Conservation (phyloP, 2,888 invertebrate species). For the Orchesellides sinensis region DNA sequence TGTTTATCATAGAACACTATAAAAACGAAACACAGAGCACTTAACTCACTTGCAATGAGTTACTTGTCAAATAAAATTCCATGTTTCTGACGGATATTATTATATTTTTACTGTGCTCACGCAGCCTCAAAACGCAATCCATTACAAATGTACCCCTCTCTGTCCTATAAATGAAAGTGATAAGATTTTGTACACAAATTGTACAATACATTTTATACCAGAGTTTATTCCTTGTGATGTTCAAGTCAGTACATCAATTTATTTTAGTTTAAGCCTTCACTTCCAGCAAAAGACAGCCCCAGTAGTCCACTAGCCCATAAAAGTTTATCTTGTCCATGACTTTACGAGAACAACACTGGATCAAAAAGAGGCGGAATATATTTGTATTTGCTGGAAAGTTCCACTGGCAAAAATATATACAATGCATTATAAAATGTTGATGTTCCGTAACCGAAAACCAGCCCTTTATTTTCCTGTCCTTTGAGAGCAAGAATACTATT, state of each 20-base stretch:
- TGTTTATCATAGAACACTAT: conserved; percentile 7
- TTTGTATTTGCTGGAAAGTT: too few relatives aligned
- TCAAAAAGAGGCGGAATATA: too few relatives aligned
- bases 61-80: conserved; percentile 34
- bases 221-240: not conserved
- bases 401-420: too few relatives aligned
- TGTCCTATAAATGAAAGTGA: too few relatives aligned
- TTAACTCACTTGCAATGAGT: conserved; percentile 22
- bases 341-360: too few relatives aligned
- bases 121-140: conserved; percentile 3
- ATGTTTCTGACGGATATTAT: conserved; percentile 34
- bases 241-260: conserved; percentile 1
- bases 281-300: not conserved
- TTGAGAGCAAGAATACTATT: too few relatives aligned
- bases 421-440: too few relatives aligned
- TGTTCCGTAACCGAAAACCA: too few relatives aligned
- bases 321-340: not conserved
- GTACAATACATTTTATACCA: not conserved
- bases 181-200: not conserved
- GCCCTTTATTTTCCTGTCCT: too few relatives aligned
- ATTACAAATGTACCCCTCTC: too few relatives aligned
- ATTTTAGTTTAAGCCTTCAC: conserved; percentile 8
- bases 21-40: not conserved
- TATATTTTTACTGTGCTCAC: conserved; percentile 14
- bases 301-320: conserved; percentile 27